Evolutionary conservation across 1,140 invertebrate genomes (phyloP).

Genomic region (Meloidogyne hapla): DNA sequence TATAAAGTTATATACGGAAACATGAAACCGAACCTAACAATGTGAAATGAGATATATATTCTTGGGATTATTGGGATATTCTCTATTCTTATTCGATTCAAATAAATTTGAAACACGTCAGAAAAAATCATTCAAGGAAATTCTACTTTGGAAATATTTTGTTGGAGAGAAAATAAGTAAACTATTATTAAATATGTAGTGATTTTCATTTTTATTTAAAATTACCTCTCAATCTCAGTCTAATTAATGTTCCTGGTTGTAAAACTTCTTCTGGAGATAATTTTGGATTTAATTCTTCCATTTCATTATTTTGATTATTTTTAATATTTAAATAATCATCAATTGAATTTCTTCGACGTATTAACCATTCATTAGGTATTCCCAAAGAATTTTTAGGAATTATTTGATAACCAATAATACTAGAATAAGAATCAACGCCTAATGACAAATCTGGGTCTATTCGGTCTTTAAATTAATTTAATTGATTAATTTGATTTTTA

Average conservation of each 20-base stretch:
- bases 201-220: background rate
- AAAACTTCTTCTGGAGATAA: conserved; percentile 17
- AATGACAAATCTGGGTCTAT: conserved; percentile 87
- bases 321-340: conserved; percentile 74
- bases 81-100: too few relatives aligned
- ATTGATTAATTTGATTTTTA: background rate
- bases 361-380: conserved; percentile 4
- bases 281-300: conserved; percentile 19
- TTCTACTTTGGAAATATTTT: too few relatives aligned
- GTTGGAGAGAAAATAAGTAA: background rate
- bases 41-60: too few relatives aligned
- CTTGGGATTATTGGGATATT: too few relatives aligned
- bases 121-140: background rate
- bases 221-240: conserved; percentile 18
- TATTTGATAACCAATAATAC: conserved; percentile 86
- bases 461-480: conserved; percentile 64
- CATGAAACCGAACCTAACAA: too few relatives aligned
- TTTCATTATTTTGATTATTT: conserved; percentile 37
- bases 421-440: conserved; percentile 76
- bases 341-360: conserved; percentile 5
- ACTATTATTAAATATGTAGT: background rate
- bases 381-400: conserved; percentile 8
- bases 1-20: too few relatives aligned
- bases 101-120: too few relatives aligned
- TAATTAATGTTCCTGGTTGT: conserved; percentile 16